Base-by-base conservation (phyloP, 2,113 vertebrate species). In the Entomyzon cyanotis region DNA sequence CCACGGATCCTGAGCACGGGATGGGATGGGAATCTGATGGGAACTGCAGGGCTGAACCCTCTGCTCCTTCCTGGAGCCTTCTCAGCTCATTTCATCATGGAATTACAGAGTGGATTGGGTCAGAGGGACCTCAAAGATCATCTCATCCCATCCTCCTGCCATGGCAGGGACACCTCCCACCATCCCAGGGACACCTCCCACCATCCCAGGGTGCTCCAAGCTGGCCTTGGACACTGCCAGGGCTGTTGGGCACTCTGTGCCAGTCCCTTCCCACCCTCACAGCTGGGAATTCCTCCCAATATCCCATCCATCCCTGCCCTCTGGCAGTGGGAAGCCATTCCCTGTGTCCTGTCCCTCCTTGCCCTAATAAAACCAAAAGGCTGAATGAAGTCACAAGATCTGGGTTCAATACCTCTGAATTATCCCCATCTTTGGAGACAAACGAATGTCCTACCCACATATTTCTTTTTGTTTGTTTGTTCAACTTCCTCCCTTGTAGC, bases 241-340 rank as follows among this genome's bases (percentile, higher is more conserved):
- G 46, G 39, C 14, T 41, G 42, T 44, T 44, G 42, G 42, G 42
- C 42, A 44, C 42, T 16, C 42, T 44, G 42, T 44, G 42, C 67
- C 67, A 80, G 42, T 9, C 7, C 5, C 50, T 56, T 1, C 0
- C 3, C 31, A 8, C 37, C 46, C 11, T 28, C 59, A 0, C 53
- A 75, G 28, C 1, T 1, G 52, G 1, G 0, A 68, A 53, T 75
- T 75, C 47, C 39, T 53, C 47, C 62, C 70, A 18, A 0, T 0
- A 1, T 30, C 24, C 62, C 70, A 25, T 7, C 78, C 8, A 14
- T 0, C 46, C 78, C 62, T 75, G 46, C 53, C 44, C 46, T 39
- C 39, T 22, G 62, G 53, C 46, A 53, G 5, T 52, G 53, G 59
- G 50, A 44, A 70, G 10, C 28, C 46, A 15, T 53, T 53, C 62